These are phyloP conservation scores for Planococcus citri DNA, from an alignment of 1,140 invertebrate genomes.

Conservation along the genomic window DNA sequence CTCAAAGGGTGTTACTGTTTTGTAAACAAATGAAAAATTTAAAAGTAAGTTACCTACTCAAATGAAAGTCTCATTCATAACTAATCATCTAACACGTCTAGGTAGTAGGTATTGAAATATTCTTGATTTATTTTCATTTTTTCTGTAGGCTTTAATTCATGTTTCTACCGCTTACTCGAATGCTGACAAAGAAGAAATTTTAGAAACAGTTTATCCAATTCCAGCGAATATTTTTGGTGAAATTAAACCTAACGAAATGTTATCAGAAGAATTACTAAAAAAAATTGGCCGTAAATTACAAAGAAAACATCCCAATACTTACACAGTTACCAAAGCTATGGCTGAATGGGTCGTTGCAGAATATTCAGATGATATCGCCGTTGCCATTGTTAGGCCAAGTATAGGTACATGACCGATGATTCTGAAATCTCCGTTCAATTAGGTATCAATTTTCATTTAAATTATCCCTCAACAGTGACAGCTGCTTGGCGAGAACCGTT, in stretches of 20 bases:
- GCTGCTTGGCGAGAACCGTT: conserved; percentile 60
- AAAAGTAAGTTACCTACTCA: conserved; percentile 33
- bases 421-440: too few relatives aligned
- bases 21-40: conserved; percentile 36
- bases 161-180: conserved; percentile 84
- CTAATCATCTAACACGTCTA: background rate
- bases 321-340: conserved; percentile 74
- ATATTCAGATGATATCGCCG: conserved; percentile 51
- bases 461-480: conserved; percentile 45
- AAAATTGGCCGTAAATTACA: conserved; percentile 39
- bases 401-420: too few relatives aligned
- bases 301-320: conserved; percentile 73
- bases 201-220: conserved; percentile 58
- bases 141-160: conserved; percentile 57
- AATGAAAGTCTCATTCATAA: background rate
- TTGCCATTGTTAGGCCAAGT: conserved; percentile 81
- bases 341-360: conserved; percentile 61
- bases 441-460: too few relatives aligned
- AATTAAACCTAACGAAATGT: conserved; percentile 44
- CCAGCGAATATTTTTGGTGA: conserved; percentile 47
- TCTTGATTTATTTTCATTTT: background rate
- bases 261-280: conserved; percentile 45
- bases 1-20: conserved; percentile 31
- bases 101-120: background rate
- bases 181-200: conserved; percentile 51